Base-by-base conservation (phyloP, 2,888 invertebrate genomes). In the Cistogaster globosa region DNA sequence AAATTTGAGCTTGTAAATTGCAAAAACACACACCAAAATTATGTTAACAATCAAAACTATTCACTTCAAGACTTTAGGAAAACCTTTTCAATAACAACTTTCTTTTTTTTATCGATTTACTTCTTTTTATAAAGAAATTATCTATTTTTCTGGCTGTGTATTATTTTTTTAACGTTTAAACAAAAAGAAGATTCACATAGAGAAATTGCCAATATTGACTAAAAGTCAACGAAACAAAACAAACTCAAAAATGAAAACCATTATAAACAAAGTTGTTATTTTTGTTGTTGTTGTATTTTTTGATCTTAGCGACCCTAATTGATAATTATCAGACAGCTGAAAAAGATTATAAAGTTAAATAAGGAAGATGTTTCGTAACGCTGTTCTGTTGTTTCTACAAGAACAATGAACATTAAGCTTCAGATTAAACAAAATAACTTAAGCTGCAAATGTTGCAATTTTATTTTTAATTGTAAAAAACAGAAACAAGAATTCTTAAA, bases 261-360 rank as follows among this genome's bases (percentile, higher is more conserved):
- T 20, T 55, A 62, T 53, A 58, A 26, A 26, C 3, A 57, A 48
- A 48, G 42, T 42, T 42, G 8, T 42, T 42, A 5, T 5, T 42
- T 42, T 42, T 12, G n/a, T n/a, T 42, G 3, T 48, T 48, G 16
- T 6, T 48, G 3, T 16, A 6, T 4, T 14, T 16, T 48, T 48
- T 75, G 81, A 69, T 75, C 58, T 78, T 67, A 4, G 53, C 78
- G 78, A 75, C 85, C 85, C 79, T 78, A 78, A 85, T 85, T 85
- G 53, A 48, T 82, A 75, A 78, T 85, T 82, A 78, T 77, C 81
- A 81, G 62, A 55, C 51, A 65, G 63, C 51, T 53, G 63, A 22
- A 16, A 79, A 32, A 42, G n/a, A 48, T 26, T 58, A 48, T 38
- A 20, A 57, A 53, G 67, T 45, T 1, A 18, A 55, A 69, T 12